A percentile compares a stretch with the other conserved stretches of the same genome.
These are phyloP conservation scores for Columba guinea DNA, from an alignment of 2,797 vertebrate genomes.

Conservation along the genomic window DNA sequence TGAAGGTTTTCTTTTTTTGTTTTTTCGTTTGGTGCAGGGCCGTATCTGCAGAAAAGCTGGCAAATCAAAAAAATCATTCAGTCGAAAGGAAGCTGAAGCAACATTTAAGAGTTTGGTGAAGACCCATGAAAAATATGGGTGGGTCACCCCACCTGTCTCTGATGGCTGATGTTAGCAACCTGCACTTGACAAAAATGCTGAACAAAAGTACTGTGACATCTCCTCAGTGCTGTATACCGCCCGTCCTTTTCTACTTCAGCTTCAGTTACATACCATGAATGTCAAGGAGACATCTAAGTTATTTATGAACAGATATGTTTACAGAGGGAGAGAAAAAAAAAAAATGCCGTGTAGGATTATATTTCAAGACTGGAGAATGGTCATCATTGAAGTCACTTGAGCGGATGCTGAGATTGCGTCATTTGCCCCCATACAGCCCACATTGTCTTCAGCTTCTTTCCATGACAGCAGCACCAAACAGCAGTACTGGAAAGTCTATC, in stretches of 20 bases:
- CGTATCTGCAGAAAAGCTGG: constrained; percentile 99
- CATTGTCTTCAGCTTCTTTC: constrained; percentile 73
- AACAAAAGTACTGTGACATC: constrained; percentile 78
- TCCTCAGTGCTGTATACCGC: constrained; percentile 77
- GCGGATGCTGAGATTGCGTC: constrained; percentile 74
- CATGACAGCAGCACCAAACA: constrained; percentile 78
- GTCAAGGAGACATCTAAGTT: constrained; percentile 81
- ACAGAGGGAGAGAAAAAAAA: constrained; percentile 69
- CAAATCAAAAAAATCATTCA: constrained; percentile 99
- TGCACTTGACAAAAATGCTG: constrained; percentile 65
- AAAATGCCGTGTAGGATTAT: constrained; percentile 69
- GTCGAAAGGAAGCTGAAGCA: constrained; percentile 98
- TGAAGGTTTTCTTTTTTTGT: neutral
- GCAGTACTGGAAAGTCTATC: constrained; percentile 73
- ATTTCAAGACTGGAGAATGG: constrained; percentile 76
- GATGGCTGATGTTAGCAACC: constrained; percentile 87
- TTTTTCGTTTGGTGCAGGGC: constrained; percentile 80
- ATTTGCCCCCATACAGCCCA: constrained; percentile 57
- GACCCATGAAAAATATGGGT: constrained; percentile 99
- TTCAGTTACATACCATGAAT: constrained; percentile 83
- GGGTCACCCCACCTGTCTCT: constrained; percentile 98
- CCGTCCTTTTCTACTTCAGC: constrained; percentile 83
- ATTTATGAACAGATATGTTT: constrained; percentile 83
- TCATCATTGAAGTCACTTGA: constrained; percentile 77
- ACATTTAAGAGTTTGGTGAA: constrained; percentile 99